Percentiles rank a stretch among this genome's conserved stretches.
Conservation (phyloP, 2,888 invertebrate species). For the Furcula furcula region DNA sequence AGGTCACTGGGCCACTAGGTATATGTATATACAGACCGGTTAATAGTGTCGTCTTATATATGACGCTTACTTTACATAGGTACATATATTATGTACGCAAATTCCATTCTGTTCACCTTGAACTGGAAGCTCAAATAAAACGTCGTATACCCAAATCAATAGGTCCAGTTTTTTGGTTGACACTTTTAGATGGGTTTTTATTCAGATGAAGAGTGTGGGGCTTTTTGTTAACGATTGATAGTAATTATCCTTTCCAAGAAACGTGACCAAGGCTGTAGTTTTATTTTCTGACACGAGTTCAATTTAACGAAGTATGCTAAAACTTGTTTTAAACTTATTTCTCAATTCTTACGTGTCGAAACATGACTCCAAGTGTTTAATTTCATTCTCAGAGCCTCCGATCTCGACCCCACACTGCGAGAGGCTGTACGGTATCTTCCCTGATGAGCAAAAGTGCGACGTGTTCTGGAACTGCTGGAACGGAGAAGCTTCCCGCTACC, state of each 20-base stretch:
- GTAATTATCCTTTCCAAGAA: conserved; percentile 25
- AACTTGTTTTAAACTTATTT: background rate
- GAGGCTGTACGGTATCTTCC: conserved; percentile 95
- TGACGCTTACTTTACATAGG: conserved; percentile 11
- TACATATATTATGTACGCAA: too few relatives aligned
- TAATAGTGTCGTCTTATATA: conserved; percentile 18
- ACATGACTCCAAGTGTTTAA: conserved; percentile 2
- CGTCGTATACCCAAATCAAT: conserved; percentile 6
- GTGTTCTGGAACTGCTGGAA: conserved; percentile 99
- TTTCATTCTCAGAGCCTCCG: conserved; percentile 85
- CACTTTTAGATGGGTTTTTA: conserved; percentile 14
- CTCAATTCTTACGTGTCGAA: background rate
- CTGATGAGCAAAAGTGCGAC: conserved; percentile 93
- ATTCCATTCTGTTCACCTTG: conserved; percentile 37
- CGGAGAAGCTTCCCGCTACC: conserved; percentile 95
- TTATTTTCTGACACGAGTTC: conserved; percentile 3
- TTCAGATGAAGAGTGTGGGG: conserved; percentile 18
- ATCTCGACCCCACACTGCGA: conserved; percentile 92
- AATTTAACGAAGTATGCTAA: background rate
- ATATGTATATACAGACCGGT: conserved; percentile 23
- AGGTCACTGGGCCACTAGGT: conserved; percentile 54
- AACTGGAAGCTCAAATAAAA: conserved; percentile 42
- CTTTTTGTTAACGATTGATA: conserved; percentile 22
- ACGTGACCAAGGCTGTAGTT: conserved; percentile 6
- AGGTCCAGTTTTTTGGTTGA: conserved; percentile 16